These are phyloP conservation scores for Actias luna DNA, from an alignment of 2,888 invertebrate species.

Conservation along the genomic window DNA sequence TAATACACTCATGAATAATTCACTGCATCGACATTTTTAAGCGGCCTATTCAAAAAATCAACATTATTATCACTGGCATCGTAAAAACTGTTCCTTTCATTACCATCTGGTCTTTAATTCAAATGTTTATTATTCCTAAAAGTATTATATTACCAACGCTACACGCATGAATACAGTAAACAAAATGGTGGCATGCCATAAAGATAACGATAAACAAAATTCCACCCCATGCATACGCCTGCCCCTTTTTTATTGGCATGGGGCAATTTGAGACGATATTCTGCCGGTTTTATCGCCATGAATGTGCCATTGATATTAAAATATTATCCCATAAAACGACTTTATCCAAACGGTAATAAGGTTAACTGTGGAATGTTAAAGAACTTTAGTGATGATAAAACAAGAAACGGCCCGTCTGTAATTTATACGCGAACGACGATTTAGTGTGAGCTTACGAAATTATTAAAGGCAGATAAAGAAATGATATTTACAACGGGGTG, in stretches of 20 bases:
- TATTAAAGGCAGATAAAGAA: slow-evolving; percentile 80
- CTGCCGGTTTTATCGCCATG: slow-evolving; percentile 52
- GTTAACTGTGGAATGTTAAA: slow-evolving; percentile 27
- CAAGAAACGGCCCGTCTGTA: slow-evolving; percentile 49
- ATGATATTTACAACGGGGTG: slow-evolving; percentile 71
- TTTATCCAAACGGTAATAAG: slow-evolving; percentile 24
- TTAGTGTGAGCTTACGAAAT: slow-evolving; percentile 71
- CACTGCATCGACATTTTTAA: neutral
- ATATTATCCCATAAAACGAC: slow-evolving; percentile 18
- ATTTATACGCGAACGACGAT: slow-evolving; percentile 73
- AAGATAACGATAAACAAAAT: slow-evolving; percentile 80
- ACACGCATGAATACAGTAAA: slow-evolving; percentile 72
- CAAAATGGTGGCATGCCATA: slow-evolving; percentile 68
- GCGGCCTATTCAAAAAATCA: neutral
- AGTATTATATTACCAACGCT: slow-evolving; percentile 72
- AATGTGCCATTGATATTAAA: slow-evolving; percentile 25
- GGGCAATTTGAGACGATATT: slow-evolving; percentile 78
- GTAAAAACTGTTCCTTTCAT: slow-evolving; percentile 20
- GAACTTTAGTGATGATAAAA: slow-evolving; percentile 30
- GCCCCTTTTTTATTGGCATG: slow-evolving; percentile 79
- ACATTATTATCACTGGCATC: slow-evolving; percentile 2
- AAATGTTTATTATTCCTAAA: slow-evolving; percentile 63
- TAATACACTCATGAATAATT: slow-evolving; percentile 1
- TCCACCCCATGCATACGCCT: slow-evolving; percentile 56
- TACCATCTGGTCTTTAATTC: slow-evolving; percentile 54